These are phyloP conservation scores for Spondyliosoma cantharus DNA, from an alignment of 2,797 vertebrate species.

Conservation along the genomic window DNA sequence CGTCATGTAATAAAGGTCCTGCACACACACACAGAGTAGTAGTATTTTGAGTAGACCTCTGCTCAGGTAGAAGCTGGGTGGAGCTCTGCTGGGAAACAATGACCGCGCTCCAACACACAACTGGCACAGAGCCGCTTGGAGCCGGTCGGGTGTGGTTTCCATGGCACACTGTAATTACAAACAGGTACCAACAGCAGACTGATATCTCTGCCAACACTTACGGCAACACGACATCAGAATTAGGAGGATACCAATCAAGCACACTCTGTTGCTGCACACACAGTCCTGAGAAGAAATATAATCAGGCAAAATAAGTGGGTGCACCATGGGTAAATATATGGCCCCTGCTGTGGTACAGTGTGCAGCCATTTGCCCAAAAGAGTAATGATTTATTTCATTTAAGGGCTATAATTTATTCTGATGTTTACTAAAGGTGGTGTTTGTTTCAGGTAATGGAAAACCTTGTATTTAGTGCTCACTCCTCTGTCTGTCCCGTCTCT, in stretches of 20 bases:
- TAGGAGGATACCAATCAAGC: neutral
- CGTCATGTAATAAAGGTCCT: neutral
- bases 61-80: neutral
- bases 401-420: neutral
- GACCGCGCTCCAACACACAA: neutral
- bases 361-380: neutral
- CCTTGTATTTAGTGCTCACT: neutral
- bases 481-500: neutral
- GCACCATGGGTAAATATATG: neutral
- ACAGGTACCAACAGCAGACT: neutral
- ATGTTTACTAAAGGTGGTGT: neutral
- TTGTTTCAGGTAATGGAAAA: conserved; percentile 4
- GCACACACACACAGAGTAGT: neutral
- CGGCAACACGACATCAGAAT: neutral
- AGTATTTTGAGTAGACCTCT: neutral
- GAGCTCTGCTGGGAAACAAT: conserved; percentile 12
- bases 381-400: neutral
- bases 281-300: neutral
- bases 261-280: neutral
- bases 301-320: neutral
- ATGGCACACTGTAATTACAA: neutral
- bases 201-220: neutral
- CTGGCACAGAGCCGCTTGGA: neutral
- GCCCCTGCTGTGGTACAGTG: too few species aligned
- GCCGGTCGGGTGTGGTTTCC: neutral